Evolutionary conservation across 92 coral and sea anemone genomes (phyloP), one percentile per base, ranked within the genome.

Genomic region (Micromussa lordhowensis): DNA sequence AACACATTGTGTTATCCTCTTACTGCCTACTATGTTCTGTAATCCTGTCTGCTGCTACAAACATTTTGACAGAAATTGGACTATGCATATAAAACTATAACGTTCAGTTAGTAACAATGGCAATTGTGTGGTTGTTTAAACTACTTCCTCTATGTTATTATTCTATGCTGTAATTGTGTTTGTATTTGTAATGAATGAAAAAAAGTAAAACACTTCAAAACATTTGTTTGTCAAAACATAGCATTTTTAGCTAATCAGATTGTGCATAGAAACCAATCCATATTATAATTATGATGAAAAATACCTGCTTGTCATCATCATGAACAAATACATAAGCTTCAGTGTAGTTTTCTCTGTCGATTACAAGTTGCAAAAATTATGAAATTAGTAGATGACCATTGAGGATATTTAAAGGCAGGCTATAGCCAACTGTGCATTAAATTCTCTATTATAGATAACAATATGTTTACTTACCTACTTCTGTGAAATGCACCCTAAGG

Each of bases 291-390:
- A n/a, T n/a, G 11, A 21, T 7, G 14, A 61, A 61, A 61, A 53
- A 31, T 90, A 95, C 99, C 98, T 97, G 98, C 55, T 95, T 83
- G 83, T 93, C 96, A 76, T 90, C 90, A 76, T 97, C 96, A 73
- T 83, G 87, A 16, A 93, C 87, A 77, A 89, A 94, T 29, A 97
- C 97, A 82, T 86, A 82, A 36, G 99, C 99, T 73, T 97, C 99
- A 61, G 96, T 92, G 85, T 95, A 94, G 87, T 97, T 97, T 75
- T 97, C 99, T 87, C 99, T 97, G 66, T 73, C 21, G 68, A 89
- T 53, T 9, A 55, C 26, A 87, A 81, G 24, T 21, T 76, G 35
- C 19, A 83, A 61, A 16, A 24, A 69, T 28, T 24, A 16, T 79
- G 49, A 40, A 14, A 30, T 48, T 0, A 40, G 51, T 44, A 44